Base-by-base conservation (phyloP, 1,140 invertebrate genomes). In the Matsumurasca onukii region DNA sequence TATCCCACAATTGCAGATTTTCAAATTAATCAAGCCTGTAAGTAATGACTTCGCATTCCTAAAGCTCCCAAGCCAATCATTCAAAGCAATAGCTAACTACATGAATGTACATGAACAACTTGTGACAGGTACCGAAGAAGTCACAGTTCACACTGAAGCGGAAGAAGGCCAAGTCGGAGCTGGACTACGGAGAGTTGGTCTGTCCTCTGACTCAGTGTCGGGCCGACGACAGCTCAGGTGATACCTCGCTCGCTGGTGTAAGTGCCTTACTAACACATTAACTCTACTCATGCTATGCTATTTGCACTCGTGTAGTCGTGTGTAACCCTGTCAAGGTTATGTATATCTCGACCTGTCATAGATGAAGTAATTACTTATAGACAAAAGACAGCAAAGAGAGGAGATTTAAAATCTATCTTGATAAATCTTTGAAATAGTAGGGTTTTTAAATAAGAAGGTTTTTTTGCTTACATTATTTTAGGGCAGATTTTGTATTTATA, bases 141-240 rank as follows among this genome's bases (percentile, higher is more conserved):
- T 90, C 90, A 55, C 92, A 95, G 78, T 97, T 96, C 79, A 92
- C 93, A 0, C 79, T 96, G 72, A 95, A 94, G 76, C 85, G 92
- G 45, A 93, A 92, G 77, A 94, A 94, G 78, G 91, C 88, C 72
- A 91, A 91, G 78, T 89, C 86, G 63, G 93, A 95, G 73, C 79
- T 89, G 2, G 93, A 95, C 72, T 88, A 89, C 75, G 89, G 90
- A 25, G 92, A 94, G 75, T 85, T 93, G 70, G 89, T 97, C 51
- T 97, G 93, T 75, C 93, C 94, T 13, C 79, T 94, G 78, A 86
- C 88, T 30, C 59, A 55, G 5, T 45, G 61, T 51, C 52, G 49
- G 9, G 59, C 55, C 1, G 62, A 24, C 20, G 62, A 65, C 31
- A 39, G 22, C 31, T 39, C 62, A 65, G 62, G 62, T 65, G 62